Evolutionary conservation across 2,113 vertebrate species (phyloP).

Genomic region (Callipepla californica): DNA sequence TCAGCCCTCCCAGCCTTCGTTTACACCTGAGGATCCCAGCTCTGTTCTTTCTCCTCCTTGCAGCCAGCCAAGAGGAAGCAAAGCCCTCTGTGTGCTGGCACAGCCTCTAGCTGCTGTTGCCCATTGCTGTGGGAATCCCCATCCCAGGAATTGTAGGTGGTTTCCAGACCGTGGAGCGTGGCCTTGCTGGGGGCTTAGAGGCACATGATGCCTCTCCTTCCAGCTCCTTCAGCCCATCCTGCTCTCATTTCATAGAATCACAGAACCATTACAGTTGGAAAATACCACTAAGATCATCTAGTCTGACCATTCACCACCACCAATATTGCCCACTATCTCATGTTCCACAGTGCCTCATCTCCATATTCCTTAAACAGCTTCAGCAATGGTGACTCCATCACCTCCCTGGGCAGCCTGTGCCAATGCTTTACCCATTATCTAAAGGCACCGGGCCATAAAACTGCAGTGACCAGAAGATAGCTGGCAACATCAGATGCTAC

Average conservation of each 20-base stretch:
- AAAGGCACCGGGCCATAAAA: background rate
- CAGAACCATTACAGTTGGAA: too few relatives aligned
- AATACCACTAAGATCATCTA: too few relatives aligned
- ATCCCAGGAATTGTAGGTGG: background rate
- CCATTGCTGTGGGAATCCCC: background rate
- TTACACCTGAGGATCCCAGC: background rate
- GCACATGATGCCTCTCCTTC: background rate
- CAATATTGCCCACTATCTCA: too few relatives aligned
- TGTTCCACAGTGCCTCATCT: too few relatives aligned
- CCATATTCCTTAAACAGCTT: too few relatives aligned
- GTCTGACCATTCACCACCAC: too few relatives aligned
- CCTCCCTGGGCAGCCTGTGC: too few relatives aligned
- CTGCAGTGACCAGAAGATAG: background rate
- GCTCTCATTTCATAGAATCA: accelerated
- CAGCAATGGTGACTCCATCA: too few relatives aligned
- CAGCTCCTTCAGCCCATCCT: background rate
- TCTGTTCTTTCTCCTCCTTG: background rate
- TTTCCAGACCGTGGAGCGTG: background rate
- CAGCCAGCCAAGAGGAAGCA: background rate
- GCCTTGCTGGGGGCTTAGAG: background rate
- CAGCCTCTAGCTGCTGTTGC: background rate
- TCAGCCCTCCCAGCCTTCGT: background rate
- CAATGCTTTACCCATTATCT: background rate
- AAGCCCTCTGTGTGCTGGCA: background rate
- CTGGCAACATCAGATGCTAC: slow-evolving; percentile 8